Evolutionary conservation across 2,113 vertebrate species (phyloP).

Genomic region (Phoxinus phoxinus): DNA sequence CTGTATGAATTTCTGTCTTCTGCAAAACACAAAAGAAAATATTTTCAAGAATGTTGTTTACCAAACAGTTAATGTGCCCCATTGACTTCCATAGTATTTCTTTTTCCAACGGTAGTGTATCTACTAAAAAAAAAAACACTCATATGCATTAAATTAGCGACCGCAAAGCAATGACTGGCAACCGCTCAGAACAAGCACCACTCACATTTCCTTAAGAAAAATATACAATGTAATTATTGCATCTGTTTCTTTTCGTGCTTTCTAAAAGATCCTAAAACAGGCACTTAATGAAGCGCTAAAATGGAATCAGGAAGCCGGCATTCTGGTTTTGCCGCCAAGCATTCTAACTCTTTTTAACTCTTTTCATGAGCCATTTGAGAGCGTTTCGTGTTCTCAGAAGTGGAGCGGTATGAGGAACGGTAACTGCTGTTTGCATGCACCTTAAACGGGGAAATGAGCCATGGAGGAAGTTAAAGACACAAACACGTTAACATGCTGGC

Average conservation of each 20-base stretch:
- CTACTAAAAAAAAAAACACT: not conserved
- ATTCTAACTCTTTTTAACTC: not conserved
- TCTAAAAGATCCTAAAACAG: not conserved
- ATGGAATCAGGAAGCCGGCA: not conserved
- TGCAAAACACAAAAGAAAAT: too few relatives aligned
- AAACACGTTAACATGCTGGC: conserved; percentile 43
- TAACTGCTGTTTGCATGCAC: conserved; percentile 20
- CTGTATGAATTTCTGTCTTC: too few relatives aligned
- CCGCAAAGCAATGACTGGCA: not conserved
- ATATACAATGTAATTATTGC: not conserved
- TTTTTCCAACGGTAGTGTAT: not conserved
- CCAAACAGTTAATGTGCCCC: too few relatives aligned
- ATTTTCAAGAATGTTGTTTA: too few relatives aligned
- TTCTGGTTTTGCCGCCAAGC: conserved; percentile 10
- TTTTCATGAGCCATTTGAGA: conserved; percentile 28
- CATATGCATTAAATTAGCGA: not conserved
- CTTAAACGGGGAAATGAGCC: conserved; percentile 31
- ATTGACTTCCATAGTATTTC: too few relatives aligned
- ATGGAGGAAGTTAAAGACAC: conserved; percentile 36
- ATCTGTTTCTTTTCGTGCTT: not conserved
- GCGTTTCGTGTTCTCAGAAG: not conserved
- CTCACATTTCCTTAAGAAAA: not conserved
- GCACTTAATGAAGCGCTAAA: conserved; percentile 1
- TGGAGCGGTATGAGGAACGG: not conserved
- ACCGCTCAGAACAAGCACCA: not conserved